Conservation (phyloP, 2,797 vertebrate genomes). For the Pachyuromys duprasi region DNA sequence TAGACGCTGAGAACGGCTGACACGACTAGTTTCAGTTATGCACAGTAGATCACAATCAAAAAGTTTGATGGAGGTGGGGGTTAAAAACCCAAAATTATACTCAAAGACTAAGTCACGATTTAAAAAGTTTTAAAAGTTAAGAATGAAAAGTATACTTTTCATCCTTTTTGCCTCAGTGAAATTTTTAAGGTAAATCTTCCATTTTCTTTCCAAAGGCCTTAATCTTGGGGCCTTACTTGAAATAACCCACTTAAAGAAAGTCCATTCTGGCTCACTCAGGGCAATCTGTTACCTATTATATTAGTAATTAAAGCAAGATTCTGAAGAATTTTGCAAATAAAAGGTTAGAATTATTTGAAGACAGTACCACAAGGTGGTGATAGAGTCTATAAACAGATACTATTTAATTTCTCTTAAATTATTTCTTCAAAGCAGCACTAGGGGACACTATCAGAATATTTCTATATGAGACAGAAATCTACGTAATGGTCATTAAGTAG, state of each 20-base stretch:
- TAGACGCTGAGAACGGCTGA: background rate
- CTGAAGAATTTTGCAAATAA: slow-evolving; percentile 64
- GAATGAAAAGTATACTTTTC: slow-evolving; percentile 29
- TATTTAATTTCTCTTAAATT: slow-evolving; percentile 56
- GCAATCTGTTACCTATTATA: slow-evolving; percentile 4
- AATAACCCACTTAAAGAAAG: slow-evolving; percentile 51
- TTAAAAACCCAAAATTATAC: background rate
- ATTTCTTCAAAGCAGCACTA: slow-evolving; percentile 65
- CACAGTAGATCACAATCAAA: background rate
- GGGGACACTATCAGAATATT: slow-evolving; percentile 67
- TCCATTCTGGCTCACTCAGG: background rate
- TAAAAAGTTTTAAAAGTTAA: background rate
- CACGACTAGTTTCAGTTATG: slow-evolving; percentile 8
- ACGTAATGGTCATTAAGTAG: background rate
- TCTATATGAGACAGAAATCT: slow-evolving; percentile 29
- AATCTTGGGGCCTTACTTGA: slow-evolving; percentile 29
- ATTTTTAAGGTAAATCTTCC: background rate
- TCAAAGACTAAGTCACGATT: background rate
- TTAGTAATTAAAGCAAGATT: slow-evolving; percentile 26
- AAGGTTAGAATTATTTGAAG: slow-evolving; percentile 31
- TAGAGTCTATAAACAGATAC: slow-evolving; percentile 65
- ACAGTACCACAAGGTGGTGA: slow-evolving; percentile 74
- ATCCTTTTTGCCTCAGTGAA: background rate
- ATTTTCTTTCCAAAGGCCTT: slow-evolving; percentile 51
- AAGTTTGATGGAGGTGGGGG: background rate